These are phyloP conservation scores for Cyprinodon tularosa DNA, from an alignment of 2,113 vertebrate genomes.

Conservation along the genomic window DNA sequence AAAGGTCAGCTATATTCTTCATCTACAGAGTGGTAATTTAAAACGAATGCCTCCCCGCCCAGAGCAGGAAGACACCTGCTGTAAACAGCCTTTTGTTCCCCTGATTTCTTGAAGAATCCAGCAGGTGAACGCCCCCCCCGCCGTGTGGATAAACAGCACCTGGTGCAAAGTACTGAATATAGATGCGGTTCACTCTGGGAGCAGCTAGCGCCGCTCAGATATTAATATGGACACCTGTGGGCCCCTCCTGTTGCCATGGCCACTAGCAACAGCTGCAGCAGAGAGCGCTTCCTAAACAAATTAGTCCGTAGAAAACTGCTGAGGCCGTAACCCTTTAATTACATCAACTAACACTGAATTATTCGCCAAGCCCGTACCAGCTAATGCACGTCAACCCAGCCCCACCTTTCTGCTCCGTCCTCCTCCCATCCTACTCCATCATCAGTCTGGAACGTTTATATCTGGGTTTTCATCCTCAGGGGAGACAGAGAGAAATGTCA, in stretches of 20 bases:
- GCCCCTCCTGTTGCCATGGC: constrained; percentile 58
- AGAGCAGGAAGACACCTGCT: constrained; percentile 4
- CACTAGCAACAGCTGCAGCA: constrained; percentile 45
- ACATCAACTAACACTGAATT: constrained; percentile 66
- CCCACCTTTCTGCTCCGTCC: constrained; percentile 18
- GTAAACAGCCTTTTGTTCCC: constrained; percentile 1
- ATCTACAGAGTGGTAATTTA: not conserved
- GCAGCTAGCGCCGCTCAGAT: constrained; percentile 36
- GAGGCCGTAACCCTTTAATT: constrained; percentile 63
- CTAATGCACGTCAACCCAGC: constrained; percentile 53
- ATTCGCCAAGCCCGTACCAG: constrained; percentile 45
- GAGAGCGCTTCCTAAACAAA: constrained; percentile 62
- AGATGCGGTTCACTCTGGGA: constrained; percentile 19
- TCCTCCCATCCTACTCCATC: constrained; percentile 38
- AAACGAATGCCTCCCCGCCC: not conserved
- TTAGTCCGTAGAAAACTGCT: constrained; percentile 63
- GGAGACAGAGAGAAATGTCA: constrained; percentile 68
- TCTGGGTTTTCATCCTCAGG: constrained; percentile 46
- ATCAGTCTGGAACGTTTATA: constrained; percentile 54
- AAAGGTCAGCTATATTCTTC: constrained; percentile 15
- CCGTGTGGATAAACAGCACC: constrained; percentile 23
- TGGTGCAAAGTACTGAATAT: constrained; percentile 29
- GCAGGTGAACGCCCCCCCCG: constrained; percentile 1
- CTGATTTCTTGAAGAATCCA: constrained; percentile 6
- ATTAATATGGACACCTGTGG: constrained; percentile 56